Base-by-base conservation (phyloP, 2,113 vertebrate species). In the Cheilinus undulatus region DNA sequence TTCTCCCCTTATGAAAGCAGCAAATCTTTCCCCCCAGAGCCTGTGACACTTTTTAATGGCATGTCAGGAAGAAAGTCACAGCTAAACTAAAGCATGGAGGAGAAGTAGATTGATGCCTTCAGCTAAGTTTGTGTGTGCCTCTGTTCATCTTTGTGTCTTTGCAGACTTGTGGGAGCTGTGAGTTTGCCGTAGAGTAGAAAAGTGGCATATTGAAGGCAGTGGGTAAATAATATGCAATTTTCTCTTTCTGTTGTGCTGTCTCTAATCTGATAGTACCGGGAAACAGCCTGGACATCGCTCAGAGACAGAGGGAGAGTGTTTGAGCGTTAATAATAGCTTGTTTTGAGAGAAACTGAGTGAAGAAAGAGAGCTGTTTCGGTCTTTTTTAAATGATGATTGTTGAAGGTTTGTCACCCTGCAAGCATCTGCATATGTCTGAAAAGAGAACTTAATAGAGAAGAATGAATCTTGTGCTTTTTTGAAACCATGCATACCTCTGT, bases 161-260 rank as follows among this genome's bases (percentile, higher is more conserved):
- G 5, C 8, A 40, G 20, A 69, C 73, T 54, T 69, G 83, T 81
- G 69, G 50, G 51, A 50, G 67, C 76, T 86, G 80, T 77, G 77
- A 82, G 82, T 86, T 80, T 78, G 85, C 82, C 76, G 80, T 59
- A 81, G 84, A 91, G 82, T 79, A 76, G 83, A 85, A 38, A 89
- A 90, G 88, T 88, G 89, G 84, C 85, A 90, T 88, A 87, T 90
- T 91, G 85, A 88, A 90, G 67, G 78, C 58, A 30, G 75, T 42
- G 83, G 63, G 81, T 90, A 91, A 90, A 91, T 92, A 88, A 90
- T 89, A 90, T 90, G 83, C 86, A 88, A 89, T 90, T 89, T 91
- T 86, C 84, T 78, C 57, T 66, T 72, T 56, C 53, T 51, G 63
- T 79, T 74, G 57, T 67, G 75, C 87, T 90, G 87, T 90, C 87